Percentiles rank a stretch among this genome's conserved stretches.
Evolutionary conservation across 2,113 vertebrate genomes (phyloP).

Genomic region (Cynopterus brachyotis): DNA sequence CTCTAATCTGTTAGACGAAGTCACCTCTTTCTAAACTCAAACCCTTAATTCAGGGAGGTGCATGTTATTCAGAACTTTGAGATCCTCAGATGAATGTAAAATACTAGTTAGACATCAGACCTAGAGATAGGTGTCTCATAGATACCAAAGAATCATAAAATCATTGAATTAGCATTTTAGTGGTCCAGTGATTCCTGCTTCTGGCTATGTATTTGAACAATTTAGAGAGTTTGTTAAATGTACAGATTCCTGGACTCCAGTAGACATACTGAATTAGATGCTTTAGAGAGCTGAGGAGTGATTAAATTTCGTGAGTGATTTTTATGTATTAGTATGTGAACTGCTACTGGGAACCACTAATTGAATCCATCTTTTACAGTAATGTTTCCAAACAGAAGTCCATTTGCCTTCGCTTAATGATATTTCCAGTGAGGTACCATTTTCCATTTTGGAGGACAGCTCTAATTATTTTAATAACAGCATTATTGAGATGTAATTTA

Average conservation of each 20-base stretch:
- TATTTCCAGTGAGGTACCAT: neutral
- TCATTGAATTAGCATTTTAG: neutral
- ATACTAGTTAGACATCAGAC: neutral
- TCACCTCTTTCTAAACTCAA: neutral
- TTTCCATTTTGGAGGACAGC: neutral
- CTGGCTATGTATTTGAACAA: neutral
- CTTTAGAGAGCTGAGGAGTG: neutral
- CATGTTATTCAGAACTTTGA: neutral
- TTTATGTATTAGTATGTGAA: neutral
- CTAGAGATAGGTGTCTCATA: neutral
- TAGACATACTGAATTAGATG: neutral
- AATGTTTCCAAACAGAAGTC: neutral
- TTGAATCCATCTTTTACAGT: neutral
- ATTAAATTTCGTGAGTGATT: neutral
- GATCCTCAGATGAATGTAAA: neutral
- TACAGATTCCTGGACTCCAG: neutral
- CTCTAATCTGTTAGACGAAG: neutral
- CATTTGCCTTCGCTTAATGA: slow-evolving; percentile 14
- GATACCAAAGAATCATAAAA: neutral
- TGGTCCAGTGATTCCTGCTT: neutral
- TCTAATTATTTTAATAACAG: neutral
- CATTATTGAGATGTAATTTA: slow-evolving; percentile 22
- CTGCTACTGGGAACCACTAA: neutral
- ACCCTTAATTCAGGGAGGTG: neutral
- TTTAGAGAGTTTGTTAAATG: neutral